Evolutionary conservation across 2,113 vertebrate species (phyloP), one percentile per base, ranked within the genome.

Genomic region (Cryptotis parvus): DNA sequence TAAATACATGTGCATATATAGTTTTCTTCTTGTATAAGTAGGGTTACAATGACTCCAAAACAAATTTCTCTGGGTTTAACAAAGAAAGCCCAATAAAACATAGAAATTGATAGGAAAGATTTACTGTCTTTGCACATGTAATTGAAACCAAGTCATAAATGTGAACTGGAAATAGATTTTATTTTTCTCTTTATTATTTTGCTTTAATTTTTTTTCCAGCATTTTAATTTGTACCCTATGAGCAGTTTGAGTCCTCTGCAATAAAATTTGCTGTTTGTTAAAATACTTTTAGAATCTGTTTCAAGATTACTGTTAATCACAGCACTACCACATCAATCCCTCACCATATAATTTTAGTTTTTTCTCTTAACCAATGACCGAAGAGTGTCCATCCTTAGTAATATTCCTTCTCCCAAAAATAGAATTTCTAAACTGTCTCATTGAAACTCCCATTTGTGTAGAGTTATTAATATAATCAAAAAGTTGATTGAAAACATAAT

Each of bases 281-380:
- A 83, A 65, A 78, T 6, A 70, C 9, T 15, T 20, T 66, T 65
- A n/a, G 41, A 87, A 66, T 20, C 4, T 41, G 16, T 77, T 8
- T 75, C 14, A 79, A 87, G 85, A 80, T 35, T 6, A 79, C 63
- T 93, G 84, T 11, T 20, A 66, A 9, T 68, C 49, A 81, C 77
- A 79, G 20, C 68, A 69, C 4, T 49, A 87, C 9, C 35, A 49
- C 16, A 0, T 78, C 7, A 31, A 4, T 58, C 43, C 3, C 22
- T 18, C 4, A 84, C 12, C 29, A 39, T 45, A 84, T 80, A 75
- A 11, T 33, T 93, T 87, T 85, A n/a, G 4, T 55, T 82, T 88
- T 35, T 77, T 49, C 9, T 55, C 6, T 70, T 89, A 84, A 90
- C 1, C 3, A 3, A 45, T 26, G 24, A 72, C n/a, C 26, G 73